Percentiles rank a stretch among this genome's conserved stretches.
These are phyloP conservation scores for Dryobates pubescens DNA, from an alignment of 2,797 vertebrate species.

Conservation along the genomic window DNA sequence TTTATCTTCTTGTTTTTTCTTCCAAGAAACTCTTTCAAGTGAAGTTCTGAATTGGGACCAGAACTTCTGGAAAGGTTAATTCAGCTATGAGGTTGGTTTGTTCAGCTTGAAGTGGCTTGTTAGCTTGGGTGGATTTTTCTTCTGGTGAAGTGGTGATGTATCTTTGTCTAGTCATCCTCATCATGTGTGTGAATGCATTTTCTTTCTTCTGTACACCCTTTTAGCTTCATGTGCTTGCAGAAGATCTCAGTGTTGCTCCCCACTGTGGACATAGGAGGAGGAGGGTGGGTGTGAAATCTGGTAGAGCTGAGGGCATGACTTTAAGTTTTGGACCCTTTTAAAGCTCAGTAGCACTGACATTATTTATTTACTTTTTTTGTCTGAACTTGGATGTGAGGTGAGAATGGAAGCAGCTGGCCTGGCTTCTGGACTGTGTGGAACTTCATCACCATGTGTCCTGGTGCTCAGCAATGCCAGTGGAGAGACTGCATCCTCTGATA, in stretches of 20 bases:
- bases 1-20: background rate
- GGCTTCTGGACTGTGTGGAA: background rate
- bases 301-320: background rate
- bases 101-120: background rate
- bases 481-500: background rate
- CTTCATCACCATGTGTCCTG: rapidly evolving
- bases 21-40: constrained; percentile 29
- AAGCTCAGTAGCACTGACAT: background rate
- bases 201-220: background rate
- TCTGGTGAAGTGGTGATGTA: background rate
- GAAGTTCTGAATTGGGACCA: background rate
- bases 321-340: background rate
- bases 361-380: too few species aligned
- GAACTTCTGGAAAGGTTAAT: constrained; percentile 33
- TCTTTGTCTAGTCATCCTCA: background rate
- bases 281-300: background rate
- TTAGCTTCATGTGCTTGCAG: background rate
- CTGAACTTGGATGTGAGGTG: background rate
- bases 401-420: background rate
- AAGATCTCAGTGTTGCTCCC: rapidly evolving
- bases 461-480: rapidly evolving
- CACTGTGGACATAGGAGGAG: rapidly evolving
- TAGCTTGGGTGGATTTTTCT: background rate
- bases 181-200: rapidly evolving
- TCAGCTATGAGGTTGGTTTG: background rate